Conservation (phyloP, 2,797 vertebrate genomes). For the Notoglanidium macrostoma region DNA sequence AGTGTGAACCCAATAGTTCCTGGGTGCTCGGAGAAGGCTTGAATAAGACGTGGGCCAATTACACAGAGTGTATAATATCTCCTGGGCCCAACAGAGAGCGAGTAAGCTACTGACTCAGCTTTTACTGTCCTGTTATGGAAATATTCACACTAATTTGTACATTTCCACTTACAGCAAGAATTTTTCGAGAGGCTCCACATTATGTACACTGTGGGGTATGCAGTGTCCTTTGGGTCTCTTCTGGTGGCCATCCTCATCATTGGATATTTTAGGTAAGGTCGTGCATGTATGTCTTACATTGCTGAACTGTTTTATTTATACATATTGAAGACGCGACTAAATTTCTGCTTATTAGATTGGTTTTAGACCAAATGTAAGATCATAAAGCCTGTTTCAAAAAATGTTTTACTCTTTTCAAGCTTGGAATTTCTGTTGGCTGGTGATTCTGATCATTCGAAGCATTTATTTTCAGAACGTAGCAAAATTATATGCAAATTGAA, state of each 20-base stretch:
- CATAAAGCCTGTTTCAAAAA: background rate
- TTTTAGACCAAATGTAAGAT: too few relatives aligned
- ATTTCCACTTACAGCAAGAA: slow-evolving; percentile 69
- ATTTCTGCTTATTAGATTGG: background rate
- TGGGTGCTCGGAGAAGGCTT: slow-evolving; percentile 81
- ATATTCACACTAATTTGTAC: background rate
- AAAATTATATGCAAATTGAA: background rate
- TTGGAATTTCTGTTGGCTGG: background rate
- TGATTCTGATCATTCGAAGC: background rate
- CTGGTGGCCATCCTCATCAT: slow-evolving; percentile 85
- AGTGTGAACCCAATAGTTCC: slow-evolving; percentile 81
- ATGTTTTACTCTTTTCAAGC: background rate
- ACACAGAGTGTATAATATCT: slow-evolving; percentile 84
- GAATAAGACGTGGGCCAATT: slow-evolving; percentile 88
- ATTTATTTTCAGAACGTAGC: background rate
- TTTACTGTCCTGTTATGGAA: background rate
- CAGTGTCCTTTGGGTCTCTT: slow-evolving; percentile 85
- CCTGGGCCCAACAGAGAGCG: slow-evolving; percentile 75
- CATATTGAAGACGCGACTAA: background rate
- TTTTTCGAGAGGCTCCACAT: slow-evolving; percentile 86
- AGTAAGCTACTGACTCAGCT: slow-evolving; percentile 66
- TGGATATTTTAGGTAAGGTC: slow-evolving; percentile 82
- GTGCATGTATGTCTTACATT: background rate
- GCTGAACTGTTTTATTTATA: background rate
- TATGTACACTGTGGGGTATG: slow-evolving; percentile 88